Evolutionary conservation across 2,113 vertebrate genomes (phyloP).

Genomic region (Callaeas wilsoni): DNA sequence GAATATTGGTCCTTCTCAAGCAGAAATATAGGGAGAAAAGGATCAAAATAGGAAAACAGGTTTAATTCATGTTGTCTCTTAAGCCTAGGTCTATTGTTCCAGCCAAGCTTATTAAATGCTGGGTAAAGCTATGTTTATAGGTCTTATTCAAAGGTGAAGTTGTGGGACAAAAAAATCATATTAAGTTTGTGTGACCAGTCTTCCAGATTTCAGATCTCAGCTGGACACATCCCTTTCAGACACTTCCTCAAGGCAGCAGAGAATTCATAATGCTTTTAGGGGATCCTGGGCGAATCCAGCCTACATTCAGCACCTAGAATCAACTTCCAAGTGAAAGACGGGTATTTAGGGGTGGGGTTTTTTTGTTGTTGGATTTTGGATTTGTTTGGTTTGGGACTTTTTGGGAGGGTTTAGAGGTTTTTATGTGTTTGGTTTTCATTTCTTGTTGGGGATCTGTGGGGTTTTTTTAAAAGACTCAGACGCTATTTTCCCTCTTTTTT

Average conservation of each 20-base stretch:
- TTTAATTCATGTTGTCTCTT: background rate
- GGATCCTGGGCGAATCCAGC: background rate
- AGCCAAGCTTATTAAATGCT: background rate
- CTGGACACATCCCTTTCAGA: background rate
- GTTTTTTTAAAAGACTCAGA: background rate
- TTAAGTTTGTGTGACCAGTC: background rate
- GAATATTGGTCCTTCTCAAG: background rate
- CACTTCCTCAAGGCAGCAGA: background rate
- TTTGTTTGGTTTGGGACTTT: background rate
- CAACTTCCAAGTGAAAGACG: background rate
- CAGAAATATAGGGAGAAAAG: background rate
- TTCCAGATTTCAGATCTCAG: background rate
- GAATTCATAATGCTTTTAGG: background rate
- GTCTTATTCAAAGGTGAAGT: background rate
- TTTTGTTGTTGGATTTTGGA: background rate
- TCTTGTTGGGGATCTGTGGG: background rate
- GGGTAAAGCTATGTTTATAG: background rate
- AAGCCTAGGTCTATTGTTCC: background rate
- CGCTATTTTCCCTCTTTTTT: background rate
- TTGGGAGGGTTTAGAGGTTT: background rate
- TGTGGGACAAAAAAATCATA: background rate
- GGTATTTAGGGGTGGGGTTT: accelerated
- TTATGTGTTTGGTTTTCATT: background rate
- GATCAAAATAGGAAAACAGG: background rate
- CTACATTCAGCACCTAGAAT: background rate